Conservation (phyloP, 2,113 vertebrate genomes). For the Speoplatyrhinus poulsoni region DNA sequence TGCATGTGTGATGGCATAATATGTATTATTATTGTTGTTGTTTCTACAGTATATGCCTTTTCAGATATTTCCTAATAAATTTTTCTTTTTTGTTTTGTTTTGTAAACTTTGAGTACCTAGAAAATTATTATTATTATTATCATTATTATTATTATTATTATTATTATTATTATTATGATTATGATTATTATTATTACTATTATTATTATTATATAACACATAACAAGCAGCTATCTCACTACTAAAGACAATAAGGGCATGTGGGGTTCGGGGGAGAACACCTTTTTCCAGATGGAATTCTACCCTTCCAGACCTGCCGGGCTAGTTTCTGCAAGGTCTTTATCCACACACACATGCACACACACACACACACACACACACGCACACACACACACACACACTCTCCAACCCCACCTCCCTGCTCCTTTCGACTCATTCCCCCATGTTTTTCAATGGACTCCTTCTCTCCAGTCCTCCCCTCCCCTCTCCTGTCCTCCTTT, state of each 20-base stretch:
- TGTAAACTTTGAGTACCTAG: not conserved
- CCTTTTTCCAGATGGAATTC: slow-evolving; percentile 54
- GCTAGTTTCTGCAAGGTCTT: slow-evolving; percentile 71
- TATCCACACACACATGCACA: slow-evolving; percentile 48
- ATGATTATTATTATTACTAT: not conserved
- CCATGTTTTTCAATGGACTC: slow-evolving; percentile 2
- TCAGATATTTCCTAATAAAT: not conserved
- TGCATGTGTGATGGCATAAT: not conserved
- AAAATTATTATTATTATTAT: not conserved
- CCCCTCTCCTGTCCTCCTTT: slow-evolving; percentile 1
- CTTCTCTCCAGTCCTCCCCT: slow-evolving; percentile 25
- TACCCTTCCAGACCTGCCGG: slow-evolving; percentile 65
- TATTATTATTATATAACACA: not conserved
- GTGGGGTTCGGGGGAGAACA: not conserved
- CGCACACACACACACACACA: too few relatives aligned
- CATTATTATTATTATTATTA: not conserved
- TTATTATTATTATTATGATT: not conserved
- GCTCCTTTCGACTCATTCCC: slow-evolving; percentile 1
- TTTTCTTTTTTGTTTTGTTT: not conserved
- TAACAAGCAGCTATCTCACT: not conserved
- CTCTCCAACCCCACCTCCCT: not conserved
- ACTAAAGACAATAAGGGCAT: not conserved
- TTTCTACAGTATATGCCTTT: not conserved
- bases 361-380: slow-evolving; percentile 18
- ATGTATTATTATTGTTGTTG: not conserved